phyloP scores from a whole-genome alignment of 2,113 vertebrate species.

The Mixornis gularis region DNA sequence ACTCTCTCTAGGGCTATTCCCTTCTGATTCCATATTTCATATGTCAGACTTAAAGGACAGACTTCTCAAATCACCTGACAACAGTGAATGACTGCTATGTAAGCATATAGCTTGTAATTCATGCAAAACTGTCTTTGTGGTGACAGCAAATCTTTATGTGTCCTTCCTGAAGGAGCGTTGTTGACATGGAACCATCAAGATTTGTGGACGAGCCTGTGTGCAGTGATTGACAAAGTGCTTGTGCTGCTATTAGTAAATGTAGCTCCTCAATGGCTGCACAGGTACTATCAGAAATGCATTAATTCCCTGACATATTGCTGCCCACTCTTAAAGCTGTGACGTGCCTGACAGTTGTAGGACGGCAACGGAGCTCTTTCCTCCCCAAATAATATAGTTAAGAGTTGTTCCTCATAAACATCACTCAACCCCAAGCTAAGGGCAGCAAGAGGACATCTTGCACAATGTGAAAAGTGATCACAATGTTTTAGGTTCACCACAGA shows the following conservation, averaged over 20 bases:
- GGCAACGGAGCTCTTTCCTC: neutral
- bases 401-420: neutral
- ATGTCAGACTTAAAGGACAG: constrained; percentile 32
- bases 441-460: neutral
- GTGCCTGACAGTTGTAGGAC: neutral
- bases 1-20: neutral
- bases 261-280: neutral
- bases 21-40: neutral
- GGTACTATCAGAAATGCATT: constrained; percentile 7
- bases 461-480: neutral
- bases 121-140: constrained; percentile 27
- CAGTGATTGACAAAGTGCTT: constrained; percentile 48
- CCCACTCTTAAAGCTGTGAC: neutral
- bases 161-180: neutral
- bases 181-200: constrained; percentile 47
- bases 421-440: neutral
- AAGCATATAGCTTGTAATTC: constrained; percentile 52
- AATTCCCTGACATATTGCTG: constrained; percentile 1
- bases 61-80: constrained; percentile 38
- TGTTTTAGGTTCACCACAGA: neutral
- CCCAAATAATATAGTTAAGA: neutral
- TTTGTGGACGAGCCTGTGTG: constrained; percentile 7
- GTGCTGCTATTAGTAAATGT: constrained; percentile 13
- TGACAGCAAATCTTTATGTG: constrained; percentile 50
- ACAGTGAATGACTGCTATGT: constrained; percentile 31